These are phyloP conservation scores for Phyllotis vaccarum DNA, from an alignment of 2,797 vertebrate species.

Conservation along the genomic window DNA sequence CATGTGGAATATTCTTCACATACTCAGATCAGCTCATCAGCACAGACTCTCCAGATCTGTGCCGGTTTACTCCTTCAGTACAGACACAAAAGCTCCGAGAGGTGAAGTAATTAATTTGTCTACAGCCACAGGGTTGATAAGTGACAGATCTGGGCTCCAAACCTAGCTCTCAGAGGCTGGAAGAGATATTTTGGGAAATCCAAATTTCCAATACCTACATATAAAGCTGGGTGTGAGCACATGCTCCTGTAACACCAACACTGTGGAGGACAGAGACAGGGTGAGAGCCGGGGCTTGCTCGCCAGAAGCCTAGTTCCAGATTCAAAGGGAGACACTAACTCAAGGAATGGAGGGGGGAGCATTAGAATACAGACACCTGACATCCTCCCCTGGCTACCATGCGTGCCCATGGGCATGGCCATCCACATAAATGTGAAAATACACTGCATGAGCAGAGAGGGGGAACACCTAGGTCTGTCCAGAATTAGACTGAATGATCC, in stretches of 20 bases:
- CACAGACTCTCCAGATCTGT: neutral
- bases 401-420: neutral
- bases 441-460: neutral
- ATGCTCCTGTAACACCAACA: neutral
- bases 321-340: neutral
- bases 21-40: neutral
- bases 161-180: neutral
- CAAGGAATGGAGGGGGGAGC: neutral
- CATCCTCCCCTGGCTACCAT: neutral
- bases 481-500: neutral
- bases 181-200: neutral
- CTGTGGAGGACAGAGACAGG: neutral
- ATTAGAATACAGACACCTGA: neutral
- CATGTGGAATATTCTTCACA: neutral
- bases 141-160: neutral
- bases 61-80: neutral
- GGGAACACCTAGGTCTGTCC: neutral
- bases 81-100: neutral
- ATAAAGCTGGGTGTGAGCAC: neutral
- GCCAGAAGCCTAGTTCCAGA: neutral
- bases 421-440: neutral
- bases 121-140: neutral
- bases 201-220: neutral
- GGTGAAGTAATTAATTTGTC: neutral
- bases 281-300: neutral